Evolutionary conservation across 2,888 invertebrate genomes (phyloP).

Genomic region (Mantis religiosa): DNA sequence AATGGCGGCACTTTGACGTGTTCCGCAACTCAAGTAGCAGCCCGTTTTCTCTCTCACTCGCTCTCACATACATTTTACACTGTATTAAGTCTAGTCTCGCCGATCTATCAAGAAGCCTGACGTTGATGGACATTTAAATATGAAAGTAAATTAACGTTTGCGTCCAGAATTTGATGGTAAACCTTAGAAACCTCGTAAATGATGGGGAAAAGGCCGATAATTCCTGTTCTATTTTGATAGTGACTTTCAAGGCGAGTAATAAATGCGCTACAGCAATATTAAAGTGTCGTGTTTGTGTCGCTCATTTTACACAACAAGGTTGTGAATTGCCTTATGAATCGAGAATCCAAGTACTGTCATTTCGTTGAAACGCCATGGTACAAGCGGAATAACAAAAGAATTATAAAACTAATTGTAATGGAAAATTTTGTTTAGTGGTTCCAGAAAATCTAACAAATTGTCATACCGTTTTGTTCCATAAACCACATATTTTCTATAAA

Average conservation of each 20-base stretch:
- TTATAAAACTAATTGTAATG: too few relatives aligned
- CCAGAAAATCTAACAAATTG: too few relatives aligned
- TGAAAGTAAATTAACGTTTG: slow-evolving; percentile 13
- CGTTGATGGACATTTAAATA: slow-evolving; percentile 21
- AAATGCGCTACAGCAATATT: neutral
- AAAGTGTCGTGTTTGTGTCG: neutral
- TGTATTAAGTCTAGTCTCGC: slow-evolving; percentile 10
- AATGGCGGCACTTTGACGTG: neutral
- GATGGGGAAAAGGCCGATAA: neutral
- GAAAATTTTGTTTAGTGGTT: too few relatives aligned
- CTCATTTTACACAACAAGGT: neutral
- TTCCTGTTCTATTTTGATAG: neutral
- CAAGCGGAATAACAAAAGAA: too few relatives aligned
- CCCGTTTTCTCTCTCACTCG: neutral
- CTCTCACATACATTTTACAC: slow-evolving; percentile 4
- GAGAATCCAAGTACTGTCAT: neutral
- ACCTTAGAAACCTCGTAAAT: neutral
- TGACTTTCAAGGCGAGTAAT: neutral
- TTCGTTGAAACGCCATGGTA: too few relatives aligned
- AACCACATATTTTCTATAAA: too few relatives aligned
- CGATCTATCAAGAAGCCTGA: slow-evolving; percentile 16
- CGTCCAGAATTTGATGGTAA: neutral
- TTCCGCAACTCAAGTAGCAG: neutral
- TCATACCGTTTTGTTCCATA: too few relatives aligned
- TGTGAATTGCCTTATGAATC: neutral